phyloP scores from a whole-genome alignment of 1,140 invertebrate genomes.

The Eumeta japonica region DNA sequence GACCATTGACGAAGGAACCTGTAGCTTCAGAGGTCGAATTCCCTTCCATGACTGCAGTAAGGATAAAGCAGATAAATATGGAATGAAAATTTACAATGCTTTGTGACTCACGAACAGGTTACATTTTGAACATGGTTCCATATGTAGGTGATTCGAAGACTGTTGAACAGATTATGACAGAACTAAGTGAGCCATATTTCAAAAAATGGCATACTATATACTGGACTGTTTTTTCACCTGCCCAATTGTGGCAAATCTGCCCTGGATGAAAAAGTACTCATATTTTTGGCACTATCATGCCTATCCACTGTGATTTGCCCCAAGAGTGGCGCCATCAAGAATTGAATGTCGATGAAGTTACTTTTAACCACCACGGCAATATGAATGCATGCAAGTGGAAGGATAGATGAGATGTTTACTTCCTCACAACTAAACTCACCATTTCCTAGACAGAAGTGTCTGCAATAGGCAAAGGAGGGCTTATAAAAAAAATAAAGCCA shows the following conservation, averaged over 20 bases:
- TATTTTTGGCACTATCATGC: conserved; percentile 19
- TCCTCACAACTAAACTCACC: conserved; percentile 15
- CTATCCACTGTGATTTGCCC: conserved; percentile 12
- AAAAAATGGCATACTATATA: conserved; percentile 21
- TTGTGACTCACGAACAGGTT: conserved; percentile 26
- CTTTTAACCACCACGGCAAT: conserved; percentile 14
- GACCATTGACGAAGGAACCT: conserved; percentile 43
- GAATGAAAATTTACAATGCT: conserved; percentile 36
- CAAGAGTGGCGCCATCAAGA: conserved; percentile 12
- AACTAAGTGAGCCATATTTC: conserved; percentile 15
- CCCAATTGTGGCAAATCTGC: conserved; percentile 10
- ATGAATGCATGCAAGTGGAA: conserved; percentile 24
- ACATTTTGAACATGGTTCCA: conserved; percentile 28
- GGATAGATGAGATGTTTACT: conserved; percentile 19
- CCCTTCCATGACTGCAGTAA: conserved; percentile 42
- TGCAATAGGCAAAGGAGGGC: conserved; percentile 11
- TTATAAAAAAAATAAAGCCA: conserved; percentile 8
- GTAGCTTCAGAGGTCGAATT: conserved; percentile 36
- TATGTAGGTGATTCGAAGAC: conserved; percentile 20
- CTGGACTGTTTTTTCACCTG: conserved; percentile 26
- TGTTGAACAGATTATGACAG: conserved; percentile 15
- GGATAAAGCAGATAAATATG: conserved; percentile 32
- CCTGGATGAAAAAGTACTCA: conserved; percentile 16
- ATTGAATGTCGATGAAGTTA: conserved; percentile 7
- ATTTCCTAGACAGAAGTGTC: conserved; percentile 11